Conservation (phyloP, 2,888 invertebrate genomes). For the Drosophila percnosoma region DNA sequence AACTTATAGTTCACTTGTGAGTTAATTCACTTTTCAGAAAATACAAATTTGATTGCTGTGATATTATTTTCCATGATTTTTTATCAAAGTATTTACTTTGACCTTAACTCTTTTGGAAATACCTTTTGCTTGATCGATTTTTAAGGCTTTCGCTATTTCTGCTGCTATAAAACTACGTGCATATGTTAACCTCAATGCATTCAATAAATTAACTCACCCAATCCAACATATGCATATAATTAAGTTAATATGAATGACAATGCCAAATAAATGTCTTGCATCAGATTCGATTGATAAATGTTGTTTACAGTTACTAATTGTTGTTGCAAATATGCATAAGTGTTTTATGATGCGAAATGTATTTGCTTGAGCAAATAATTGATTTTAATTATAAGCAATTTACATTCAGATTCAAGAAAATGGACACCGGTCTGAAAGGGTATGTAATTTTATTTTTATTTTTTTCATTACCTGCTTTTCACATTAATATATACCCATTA, state of each 20-base stretch:
- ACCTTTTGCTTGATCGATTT: neutral
- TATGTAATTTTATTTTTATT: too few relatives aligned
- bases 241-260: constrained; percentile 19
- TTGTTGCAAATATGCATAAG: constrained; percentile 19
- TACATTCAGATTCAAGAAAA: neutral
- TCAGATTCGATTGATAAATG: constrained; percentile 26
- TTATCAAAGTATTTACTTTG: neutral
- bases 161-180: constrained; percentile 20
- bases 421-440: neutral
- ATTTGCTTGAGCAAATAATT: neutral
- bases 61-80: neutral
- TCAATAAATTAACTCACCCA: constrained; percentile 18
- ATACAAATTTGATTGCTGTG: neutral
- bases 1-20: neutral
- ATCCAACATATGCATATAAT: constrained; percentile 25
- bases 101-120: neutral
- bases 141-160: constrained; percentile 12
- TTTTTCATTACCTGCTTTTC: neutral
- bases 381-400: neutral
- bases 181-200: constrained; percentile 26
- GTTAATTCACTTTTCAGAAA: neutral
- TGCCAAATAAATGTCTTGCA: constrained; percentile 20
- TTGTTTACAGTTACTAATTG: constrained; percentile 11
- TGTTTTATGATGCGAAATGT: constrained; percentile 11
- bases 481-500: neutral